A percentile compares a stretch with the other conserved stretches of the same genome.
phyloP scores from a whole-genome alignment of 2,113 vertebrate species.

The Rhagologus leucostigma region DNA sequence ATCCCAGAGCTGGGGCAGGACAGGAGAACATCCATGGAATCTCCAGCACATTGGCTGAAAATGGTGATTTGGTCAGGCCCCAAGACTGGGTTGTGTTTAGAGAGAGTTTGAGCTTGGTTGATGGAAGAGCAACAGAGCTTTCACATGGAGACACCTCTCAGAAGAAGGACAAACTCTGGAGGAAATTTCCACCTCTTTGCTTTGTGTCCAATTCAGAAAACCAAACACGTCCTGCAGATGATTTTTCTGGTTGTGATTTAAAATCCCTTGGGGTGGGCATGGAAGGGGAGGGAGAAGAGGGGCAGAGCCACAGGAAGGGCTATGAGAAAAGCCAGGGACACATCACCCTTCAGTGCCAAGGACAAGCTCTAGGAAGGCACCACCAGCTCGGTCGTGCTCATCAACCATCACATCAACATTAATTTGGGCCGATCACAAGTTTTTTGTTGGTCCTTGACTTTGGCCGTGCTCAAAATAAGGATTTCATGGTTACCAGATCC shows the following conservation, averaged over 20 bases:
- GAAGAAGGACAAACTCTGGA: background rate
- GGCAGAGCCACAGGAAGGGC: accelerated
- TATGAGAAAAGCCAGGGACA: background rate
- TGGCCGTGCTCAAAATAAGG: background rate
- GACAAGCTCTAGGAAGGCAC: background rate
- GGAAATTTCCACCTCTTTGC: background rate
- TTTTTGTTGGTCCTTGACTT: background rate
- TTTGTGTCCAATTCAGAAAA: background rate
- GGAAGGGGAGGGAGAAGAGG: background rate
- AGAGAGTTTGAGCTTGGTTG: background rate
- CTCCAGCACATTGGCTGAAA: accelerated
- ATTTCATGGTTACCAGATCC: background rate
- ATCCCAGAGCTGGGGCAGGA: background rate
- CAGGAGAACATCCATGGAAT: background rate
- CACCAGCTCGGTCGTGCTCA: background rate
- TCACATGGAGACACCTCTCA: background rate
- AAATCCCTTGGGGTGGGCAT: background rate
- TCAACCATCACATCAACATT: background rate
- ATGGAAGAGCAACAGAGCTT: background rate
- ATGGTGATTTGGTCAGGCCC: background rate
- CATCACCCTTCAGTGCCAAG: accelerated
- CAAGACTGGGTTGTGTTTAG: accelerated
- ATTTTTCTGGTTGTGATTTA: background rate
- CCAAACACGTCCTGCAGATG: background rate
- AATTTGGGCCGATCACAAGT: background rate